phyloP scores from a whole-genome alignment of 2,797 vertebrate species.

The Heliangelus exortis region DNA sequence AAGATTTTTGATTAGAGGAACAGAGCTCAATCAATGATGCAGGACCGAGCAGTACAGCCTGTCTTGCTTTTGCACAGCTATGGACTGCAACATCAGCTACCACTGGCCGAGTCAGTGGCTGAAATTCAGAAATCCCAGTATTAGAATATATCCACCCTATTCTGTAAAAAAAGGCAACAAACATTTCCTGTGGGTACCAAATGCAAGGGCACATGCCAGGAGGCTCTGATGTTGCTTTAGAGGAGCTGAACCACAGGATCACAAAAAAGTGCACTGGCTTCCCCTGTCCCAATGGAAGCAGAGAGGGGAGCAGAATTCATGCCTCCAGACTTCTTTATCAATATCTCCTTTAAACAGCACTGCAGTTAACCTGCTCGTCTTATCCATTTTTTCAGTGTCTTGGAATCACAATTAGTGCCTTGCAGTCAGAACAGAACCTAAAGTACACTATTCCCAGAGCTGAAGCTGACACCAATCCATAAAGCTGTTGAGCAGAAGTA shows the following conservation, averaged over 20 bases:
- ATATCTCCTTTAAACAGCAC: neutral
- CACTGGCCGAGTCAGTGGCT: neutral
- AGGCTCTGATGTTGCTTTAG: neutral
- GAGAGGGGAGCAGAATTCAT: neutral
- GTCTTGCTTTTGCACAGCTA: neutral
- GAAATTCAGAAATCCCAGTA: neutral
- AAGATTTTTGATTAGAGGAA: neutral
- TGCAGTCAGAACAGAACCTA: neutral
- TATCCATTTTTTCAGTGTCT: neutral
- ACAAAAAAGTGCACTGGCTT: neutral
- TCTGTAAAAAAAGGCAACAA: neutral
- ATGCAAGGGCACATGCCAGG: neutral
- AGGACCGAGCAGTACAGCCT: neutral
- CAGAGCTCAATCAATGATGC: fast-evolving
- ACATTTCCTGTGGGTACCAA: neutral
- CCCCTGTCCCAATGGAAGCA: neutral
- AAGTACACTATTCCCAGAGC: neutral
- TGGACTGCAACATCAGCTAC: neutral
- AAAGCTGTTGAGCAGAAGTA: neutral
- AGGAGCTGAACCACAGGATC: neutral
- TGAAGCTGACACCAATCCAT: neutral
- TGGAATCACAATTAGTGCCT: neutral
- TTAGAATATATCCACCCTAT: neutral
- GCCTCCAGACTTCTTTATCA: neutral
- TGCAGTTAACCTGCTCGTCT: neutral